These are phyloP conservation scores for Myodes glareolus DNA, from an alignment of 2,113 vertebrate species.

Conservation along the genomic window DNA sequence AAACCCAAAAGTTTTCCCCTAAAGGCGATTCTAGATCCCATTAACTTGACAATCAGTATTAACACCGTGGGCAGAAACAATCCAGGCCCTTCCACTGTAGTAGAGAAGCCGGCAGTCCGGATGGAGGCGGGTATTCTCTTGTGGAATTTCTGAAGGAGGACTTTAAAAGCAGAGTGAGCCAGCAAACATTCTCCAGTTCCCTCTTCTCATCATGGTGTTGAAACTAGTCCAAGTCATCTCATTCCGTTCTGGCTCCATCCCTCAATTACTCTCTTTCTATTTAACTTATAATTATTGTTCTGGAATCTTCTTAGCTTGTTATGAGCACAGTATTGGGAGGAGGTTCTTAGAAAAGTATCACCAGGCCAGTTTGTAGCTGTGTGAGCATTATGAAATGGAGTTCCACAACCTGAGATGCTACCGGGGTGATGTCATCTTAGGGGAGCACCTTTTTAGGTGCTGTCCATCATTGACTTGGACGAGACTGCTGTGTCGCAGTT, in stretches of 20 bases:
- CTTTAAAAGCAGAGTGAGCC: neutral
- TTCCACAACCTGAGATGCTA: neutral
- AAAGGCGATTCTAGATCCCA: neutral
- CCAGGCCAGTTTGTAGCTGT: neutral
- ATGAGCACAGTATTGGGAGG: neutral
- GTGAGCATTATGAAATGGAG: neutral
- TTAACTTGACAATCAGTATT: neutral
- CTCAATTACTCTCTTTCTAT: constrained; percentile 19
- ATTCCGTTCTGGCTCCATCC: neutral
- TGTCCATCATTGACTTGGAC: neutral
- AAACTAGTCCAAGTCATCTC: neutral
- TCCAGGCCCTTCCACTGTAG: rapidly evolving
- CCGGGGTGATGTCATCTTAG: neutral
- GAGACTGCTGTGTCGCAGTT: neutral
- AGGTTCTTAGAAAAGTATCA: neutral
- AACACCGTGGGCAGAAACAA: neutral
- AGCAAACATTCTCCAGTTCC: neutral
- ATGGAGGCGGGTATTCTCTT: neutral
- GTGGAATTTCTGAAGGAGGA: neutral
- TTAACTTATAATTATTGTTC: constrained; percentile 15
- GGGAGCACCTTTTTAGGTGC: neutral
- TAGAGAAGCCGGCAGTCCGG: rapidly evolving
- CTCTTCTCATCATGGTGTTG: neutral
- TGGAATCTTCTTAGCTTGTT: neutral
- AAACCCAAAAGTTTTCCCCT: neutral